Base-by-base conservation (phyloP, 2,113 vertebrate species). In the Synchiropus splendidus region DNA sequence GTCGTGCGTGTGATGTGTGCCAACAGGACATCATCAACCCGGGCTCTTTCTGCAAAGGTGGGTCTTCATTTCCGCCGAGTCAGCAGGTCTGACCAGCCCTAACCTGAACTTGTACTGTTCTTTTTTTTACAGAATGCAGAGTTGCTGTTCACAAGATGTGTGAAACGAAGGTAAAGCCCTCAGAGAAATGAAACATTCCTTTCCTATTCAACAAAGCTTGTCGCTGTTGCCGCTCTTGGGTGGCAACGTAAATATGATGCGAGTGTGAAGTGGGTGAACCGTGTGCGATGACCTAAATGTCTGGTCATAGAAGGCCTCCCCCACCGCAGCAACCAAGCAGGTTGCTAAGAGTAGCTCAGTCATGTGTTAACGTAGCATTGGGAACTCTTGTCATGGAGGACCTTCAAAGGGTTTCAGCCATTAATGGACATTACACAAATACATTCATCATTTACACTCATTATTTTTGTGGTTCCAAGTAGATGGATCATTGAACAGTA, bases 211-310 rank as follows among this genome's bases (percentile, higher is more conserved):
- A 38, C 12, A 58, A 50, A 34, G 4, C 10, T 14, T 45, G 38
- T 44, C 39, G 18, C 42, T 33, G 52, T 39, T 36, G 38, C 40
- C 43, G 33, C 38, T 45, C 32, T 8, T 16, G 1, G 16, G 35
- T 38, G 46, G 36, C 15, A 4, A 38, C 18, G 32, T 16, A 42
- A 58, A 74, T 48, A 36, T 31, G 45, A 41, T 30, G 50, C 39
- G 60, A 66, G 46, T 9, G 42, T 34, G 45, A 37, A 58, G 53
- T 64, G 54, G 40, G 42, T 48, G 34, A 72, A 54, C 48, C 52
- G 42, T 64, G 64, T 62, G 67, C 58, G 67, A 48, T 74, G 72
- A 78, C 67, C 75, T 75, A 66, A 51, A 74, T 78, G 67, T 75
- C 33, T 54, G 61, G 39, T 37, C 42, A 34, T 50, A 45, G 54